phyloP scores from a whole-genome alignment of 2,888 invertebrate species.

The Amiota mariae region DNA sequence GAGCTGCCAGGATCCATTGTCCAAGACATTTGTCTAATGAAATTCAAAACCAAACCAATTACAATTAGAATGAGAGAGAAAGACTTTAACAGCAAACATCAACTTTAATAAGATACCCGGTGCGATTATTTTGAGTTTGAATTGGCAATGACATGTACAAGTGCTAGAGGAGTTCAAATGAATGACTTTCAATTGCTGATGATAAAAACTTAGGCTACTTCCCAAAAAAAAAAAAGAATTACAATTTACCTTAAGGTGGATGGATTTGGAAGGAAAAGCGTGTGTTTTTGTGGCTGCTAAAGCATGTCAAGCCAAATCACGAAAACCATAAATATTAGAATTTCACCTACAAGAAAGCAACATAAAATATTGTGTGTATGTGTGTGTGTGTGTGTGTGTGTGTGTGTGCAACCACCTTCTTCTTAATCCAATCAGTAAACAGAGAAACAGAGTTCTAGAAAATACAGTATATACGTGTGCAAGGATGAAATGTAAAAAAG shows the following conservation, averaged over 20 bases:
- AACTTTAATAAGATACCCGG: not conserved
- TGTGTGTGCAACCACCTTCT: not conserved
- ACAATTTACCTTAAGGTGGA: constrained; percentile 33
- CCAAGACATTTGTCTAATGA: no score
- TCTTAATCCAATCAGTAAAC: constrained; percentile 32
- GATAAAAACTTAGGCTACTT: constrained; percentile 48
- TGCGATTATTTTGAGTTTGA: constrained; percentile 14
- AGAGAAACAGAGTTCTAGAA: not conserved
- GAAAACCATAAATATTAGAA: constrained; percentile 50
- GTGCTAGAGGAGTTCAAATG: not conserved
- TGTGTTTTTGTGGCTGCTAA: constrained; percentile 36
- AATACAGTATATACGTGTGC: not conserved
- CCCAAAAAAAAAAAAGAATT: constrained; percentile 20
- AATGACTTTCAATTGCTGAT: constrained; percentile 30
- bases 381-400: no score
- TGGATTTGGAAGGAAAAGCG: no score
- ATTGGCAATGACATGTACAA: constrained; percentile 33
- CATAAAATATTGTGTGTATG: no score
- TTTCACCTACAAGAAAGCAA: not conserved
- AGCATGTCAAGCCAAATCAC: constrained; percentile 45
- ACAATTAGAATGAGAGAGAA: no score
- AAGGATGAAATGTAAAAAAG: constrained; percentile 6
- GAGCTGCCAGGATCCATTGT: no score
- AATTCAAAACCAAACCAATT: no score
- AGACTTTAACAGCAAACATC: not conserved